These are phyloP conservation scores for Lasioglossum morio DNA, from an alignment of 2,888 invertebrate genomes.

Conservation along the genomic window DNA sequence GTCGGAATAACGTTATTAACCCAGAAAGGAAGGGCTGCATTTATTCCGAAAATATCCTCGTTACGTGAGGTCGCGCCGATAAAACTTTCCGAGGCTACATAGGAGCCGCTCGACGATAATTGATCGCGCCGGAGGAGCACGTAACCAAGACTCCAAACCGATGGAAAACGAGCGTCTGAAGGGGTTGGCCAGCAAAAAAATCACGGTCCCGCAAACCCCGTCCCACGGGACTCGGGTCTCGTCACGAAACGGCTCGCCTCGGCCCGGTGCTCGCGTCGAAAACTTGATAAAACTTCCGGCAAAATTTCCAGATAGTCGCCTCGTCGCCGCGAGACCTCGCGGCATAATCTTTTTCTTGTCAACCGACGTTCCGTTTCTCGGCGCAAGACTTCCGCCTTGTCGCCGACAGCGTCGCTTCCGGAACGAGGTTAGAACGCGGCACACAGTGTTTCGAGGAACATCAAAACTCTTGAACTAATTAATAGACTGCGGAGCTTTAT, in stretches of 20 bases:
- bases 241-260: conserved; percentile 7
- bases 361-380: conserved; percentile 27
- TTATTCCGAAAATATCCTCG: conserved; percentile 57
- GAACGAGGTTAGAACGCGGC: conserved; percentile 36
- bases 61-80: conserved; percentile 45
- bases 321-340: conserved; percentile 32
- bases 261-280: conserved; percentile 36
- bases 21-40: conserved; percentile 36
- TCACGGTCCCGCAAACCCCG: not conserved
- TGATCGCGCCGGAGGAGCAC: conserved; percentile 60
- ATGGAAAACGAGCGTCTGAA: conserved; percentile 30
- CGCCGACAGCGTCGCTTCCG: conserved; percentile 24
- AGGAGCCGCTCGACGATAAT: conserved; percentile 64
- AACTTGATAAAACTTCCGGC: conserved; percentile 64
- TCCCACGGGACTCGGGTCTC: not conserved
- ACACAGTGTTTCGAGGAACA: not conserved
- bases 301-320: conserved; percentile 56
- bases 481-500: too few species aligned
- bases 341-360: conserved; percentile 63
- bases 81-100: conserved; percentile 46
- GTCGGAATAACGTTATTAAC: conserved; percentile 48
- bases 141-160: conserved; percentile 34
- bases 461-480: not conserved
- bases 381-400: conserved; percentile 8
- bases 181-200: conserved; percentile 15